A percentile compares a stretch with the other conserved stretches of the same genome.
phyloP scores from a whole-genome alignment of 1,140 invertebrate genomes.

The Cepaea nemoralis region DNA sequence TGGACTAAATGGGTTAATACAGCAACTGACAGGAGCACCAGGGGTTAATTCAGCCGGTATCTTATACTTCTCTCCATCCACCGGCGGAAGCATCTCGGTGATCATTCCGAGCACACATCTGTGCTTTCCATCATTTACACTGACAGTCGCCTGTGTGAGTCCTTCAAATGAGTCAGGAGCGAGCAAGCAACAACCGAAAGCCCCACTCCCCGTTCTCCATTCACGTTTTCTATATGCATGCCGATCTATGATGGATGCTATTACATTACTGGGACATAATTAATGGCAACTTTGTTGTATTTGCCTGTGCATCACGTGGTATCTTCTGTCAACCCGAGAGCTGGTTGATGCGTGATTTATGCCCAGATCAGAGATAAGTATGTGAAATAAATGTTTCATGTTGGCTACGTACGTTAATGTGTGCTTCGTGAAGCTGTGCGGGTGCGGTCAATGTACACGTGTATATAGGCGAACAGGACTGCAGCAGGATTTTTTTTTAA shows the following conservation, averaged over 20 bases:
- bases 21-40: too few species aligned
- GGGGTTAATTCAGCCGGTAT: too few species aligned
- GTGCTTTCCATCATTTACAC: neutral
- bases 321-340: neutral
- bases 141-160: neutral
- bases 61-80: neutral
- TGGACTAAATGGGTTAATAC: too few species aligned
- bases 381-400: too few species aligned
- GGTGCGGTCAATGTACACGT: too few species aligned
- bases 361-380: neutral
- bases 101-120: conserved; percentile 8
- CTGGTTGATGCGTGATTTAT: neutral
- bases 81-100: neutral
- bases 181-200: neutral
- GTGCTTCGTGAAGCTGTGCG: too few species aligned
- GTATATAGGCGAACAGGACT: too few species aligned
- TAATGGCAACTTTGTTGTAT: neutral
- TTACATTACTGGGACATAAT: neutral
- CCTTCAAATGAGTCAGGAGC: conserved; percentile 2
- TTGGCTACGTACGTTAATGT: too few species aligned
- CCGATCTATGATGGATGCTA: neutral
- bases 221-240: neutral
- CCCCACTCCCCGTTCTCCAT: neutral
- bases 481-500: too few species aligned
- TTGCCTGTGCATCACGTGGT: neutral